phyloP scores from a whole-genome alignment of 1,140 invertebrate species.

The Rhopalosiphum padi region DNA sequence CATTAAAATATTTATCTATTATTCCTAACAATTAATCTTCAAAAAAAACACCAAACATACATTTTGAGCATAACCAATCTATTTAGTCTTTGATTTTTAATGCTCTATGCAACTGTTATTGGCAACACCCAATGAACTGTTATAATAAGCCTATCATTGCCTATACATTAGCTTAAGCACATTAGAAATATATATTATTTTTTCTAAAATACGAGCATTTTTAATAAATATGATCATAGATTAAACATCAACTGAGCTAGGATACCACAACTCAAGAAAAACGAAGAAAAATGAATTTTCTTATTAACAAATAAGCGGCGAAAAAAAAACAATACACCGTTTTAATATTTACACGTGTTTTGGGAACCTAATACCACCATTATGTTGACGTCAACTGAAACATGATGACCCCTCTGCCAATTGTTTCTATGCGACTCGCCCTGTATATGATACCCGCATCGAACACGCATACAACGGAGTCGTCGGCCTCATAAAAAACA shows the following conservation, averaged over 20 bases:
- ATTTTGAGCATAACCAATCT: background rate
- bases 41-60: too few relatives aligned
- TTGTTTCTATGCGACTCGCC: background rate
- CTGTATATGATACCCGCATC: conserved; percentile 35
- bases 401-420: background rate
- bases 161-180: too few relatives aligned
- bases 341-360: background rate
- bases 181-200: background rate
- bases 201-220: background rate
- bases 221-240: background rate
- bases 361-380: conserved; percentile 20
- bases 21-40: background rate
- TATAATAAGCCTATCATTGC: background rate
- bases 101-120: background rate
- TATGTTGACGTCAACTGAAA: background rate
- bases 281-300: background rate
- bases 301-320: background rate
- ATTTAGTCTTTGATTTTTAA: background rate
- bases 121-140: background rate
- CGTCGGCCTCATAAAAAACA: conserved; percentile 33
- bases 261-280: background rate
- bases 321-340: background rate
- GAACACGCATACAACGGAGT: background rate
- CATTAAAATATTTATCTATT: background rate
- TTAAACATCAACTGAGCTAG: background rate